These are phyloP conservation scores for Plebejus anna DNA, from an alignment of 2,888 invertebrate genomes.

Conservation along the genomic window DNA sequence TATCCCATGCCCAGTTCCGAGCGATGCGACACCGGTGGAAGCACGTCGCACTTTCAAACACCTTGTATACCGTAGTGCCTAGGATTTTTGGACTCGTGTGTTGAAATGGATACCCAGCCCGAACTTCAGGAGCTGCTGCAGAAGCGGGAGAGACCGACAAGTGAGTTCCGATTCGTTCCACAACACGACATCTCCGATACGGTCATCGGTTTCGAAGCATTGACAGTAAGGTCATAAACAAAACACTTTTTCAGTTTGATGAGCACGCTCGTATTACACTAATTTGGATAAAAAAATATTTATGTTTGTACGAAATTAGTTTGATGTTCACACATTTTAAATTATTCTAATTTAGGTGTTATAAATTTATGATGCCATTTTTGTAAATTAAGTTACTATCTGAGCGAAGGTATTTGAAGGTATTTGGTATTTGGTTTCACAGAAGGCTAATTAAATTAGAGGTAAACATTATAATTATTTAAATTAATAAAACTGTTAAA, in stretches of 20 bases:
- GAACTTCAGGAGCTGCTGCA: conserved; percentile 70
- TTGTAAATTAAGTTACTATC: not conserved
- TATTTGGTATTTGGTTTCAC: not conserved
- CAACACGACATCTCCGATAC: conserved; percentile 52
- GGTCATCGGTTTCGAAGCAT: conserved; percentile 54
- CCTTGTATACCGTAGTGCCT: conserved; percentile 33
- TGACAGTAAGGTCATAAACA: conserved; percentile 23
- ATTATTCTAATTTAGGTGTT: not conserved
- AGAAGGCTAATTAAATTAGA: not conserved
- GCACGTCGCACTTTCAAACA: conserved; percentile 35
- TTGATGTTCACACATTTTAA: not conserved
- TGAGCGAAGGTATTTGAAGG: not conserved
- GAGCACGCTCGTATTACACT: not conserved
- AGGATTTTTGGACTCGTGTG: conserved; percentile 39
- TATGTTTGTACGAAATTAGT: not conserved
- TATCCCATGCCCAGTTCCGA: conserved; percentile 46
- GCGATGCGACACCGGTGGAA: conserved; percentile 54
- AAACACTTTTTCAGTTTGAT: conserved; percentile 24
- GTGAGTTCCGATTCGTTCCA: conserved; percentile 49
- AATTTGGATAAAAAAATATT: not conserved
- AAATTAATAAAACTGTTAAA: too few species aligned
- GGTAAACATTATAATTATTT: not conserved
- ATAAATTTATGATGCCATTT: not conserved
- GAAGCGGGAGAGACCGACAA: conserved; percentile 62
- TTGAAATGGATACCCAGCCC: conserved; percentile 59